Evolutionary conservation across 1,140 invertebrate genomes (phyloP).

Genomic region (Drosophila lini): DNA sequence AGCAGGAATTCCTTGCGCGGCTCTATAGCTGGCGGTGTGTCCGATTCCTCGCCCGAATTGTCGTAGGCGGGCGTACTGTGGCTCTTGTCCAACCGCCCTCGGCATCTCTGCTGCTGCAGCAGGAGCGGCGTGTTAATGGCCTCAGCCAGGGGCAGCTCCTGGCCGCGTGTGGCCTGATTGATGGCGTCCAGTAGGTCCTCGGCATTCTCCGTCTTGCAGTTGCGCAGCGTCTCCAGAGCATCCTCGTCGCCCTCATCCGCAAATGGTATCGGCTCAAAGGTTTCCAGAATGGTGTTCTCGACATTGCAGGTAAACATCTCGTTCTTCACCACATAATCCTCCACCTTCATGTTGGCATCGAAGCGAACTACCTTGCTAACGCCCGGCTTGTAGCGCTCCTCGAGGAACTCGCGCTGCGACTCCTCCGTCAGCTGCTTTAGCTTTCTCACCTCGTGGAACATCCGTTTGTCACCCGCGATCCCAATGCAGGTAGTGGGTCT

Average conservation of each 20-base stretch:
- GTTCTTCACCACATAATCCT: constrained; percentile 77
- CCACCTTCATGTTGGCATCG: constrained; percentile 78
- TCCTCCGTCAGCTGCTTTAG: constrained; percentile 69
- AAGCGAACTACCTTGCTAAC: constrained; percentile 83
- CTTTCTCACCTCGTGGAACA: constrained; percentile 59
- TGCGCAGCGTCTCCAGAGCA: constrained; percentile 64
- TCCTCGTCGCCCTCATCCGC: constrained; percentile 81
- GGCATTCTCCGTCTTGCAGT: constrained; percentile 59
- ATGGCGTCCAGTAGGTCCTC: constrained; percentile 66
- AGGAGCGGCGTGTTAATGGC: constrained; percentile 81
- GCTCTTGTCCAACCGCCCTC: constrained; percentile 89
- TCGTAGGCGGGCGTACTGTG: constrained; percentile 91
- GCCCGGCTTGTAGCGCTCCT: constrained; percentile 73
- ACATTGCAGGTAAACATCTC: constrained; percentile 84
- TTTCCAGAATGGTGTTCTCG: constrained; percentile 83
- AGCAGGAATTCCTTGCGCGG: constrained; percentile 75
- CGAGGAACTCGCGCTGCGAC: constrained; percentile 58
- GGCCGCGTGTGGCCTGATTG: constrained; percentile 48
- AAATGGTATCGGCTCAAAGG: constrained; percentile 82
- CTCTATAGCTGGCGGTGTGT: constrained; percentile 81
- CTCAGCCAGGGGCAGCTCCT: constrained; percentile 65
- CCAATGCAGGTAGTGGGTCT: constrained; percentile 89
- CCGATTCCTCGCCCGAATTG: constrained; percentile 85
- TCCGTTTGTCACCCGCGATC: constrained; percentile 64
- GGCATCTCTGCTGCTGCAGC: constrained; percentile 59